A percentile compares a stretch with the other conserved stretches of the same genome.
Conservation (phyloP, 1,140 invertebrate species). For the Drosophila burlai region DNA sequence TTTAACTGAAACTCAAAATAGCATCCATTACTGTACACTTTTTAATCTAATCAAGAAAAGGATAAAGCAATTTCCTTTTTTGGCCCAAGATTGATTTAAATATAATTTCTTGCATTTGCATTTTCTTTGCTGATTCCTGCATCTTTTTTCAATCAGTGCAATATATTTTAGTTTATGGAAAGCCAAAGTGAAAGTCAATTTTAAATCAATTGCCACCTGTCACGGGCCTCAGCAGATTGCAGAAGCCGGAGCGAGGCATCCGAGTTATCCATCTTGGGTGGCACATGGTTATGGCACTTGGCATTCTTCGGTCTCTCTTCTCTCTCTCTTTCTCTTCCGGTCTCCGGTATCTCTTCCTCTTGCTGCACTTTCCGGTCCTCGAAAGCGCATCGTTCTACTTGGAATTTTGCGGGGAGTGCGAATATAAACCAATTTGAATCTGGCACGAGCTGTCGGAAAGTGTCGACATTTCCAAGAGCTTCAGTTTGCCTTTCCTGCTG, state of each 20-base stretch:
- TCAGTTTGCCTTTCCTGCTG: slow-evolving; percentile 3
- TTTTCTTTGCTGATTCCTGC: slow-evolving; percentile 1
- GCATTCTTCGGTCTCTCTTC: neutral
- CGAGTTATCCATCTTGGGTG: slow-evolving; percentile 31
- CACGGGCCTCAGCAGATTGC: slow-evolving; percentile 15
- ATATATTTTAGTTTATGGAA: slow-evolving; percentile 17
- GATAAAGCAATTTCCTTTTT: slow-evolving; percentile 6
- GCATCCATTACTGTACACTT: neutral
- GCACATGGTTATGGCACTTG: slow-evolving; percentile 55
- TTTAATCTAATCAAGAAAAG: neutral
- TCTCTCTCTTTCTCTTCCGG: neutral
- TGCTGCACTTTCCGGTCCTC: slow-evolving; percentile 15
- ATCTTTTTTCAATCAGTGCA: slow-evolving; percentile 7
- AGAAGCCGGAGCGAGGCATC: neutral
- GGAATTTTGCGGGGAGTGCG: slow-evolving; percentile 18
- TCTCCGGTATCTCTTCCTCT: neutral
- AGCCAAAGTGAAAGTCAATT: slow-evolving; percentile 25
- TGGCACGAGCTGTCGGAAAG: slow-evolving; percentile 32
- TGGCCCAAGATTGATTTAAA: neutral
- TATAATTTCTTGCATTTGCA: slow-evolving; percentile 5
- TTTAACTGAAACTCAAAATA: neutral
- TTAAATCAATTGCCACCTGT: slow-evolving; percentile 40
- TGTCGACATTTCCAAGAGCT: slow-evolving; percentile 23
- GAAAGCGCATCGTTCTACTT: slow-evolving; percentile 19
- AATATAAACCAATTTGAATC: slow-evolving; percentile 36